Base-by-base conservation (phyloP, 2,888 invertebrate species). In the Dendrolimus pini region DNA sequence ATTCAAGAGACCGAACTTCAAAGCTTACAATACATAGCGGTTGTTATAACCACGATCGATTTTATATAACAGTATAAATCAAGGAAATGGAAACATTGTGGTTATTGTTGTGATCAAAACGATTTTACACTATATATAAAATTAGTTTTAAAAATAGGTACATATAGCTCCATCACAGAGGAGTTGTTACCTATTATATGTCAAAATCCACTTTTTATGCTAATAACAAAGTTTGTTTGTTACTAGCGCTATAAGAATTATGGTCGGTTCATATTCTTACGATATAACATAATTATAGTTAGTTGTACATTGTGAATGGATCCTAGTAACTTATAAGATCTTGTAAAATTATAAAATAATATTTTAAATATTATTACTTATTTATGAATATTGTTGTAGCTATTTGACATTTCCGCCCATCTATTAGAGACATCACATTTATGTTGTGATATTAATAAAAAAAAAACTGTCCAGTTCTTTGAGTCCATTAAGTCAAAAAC, bases 301-400 rank as follows among this genome's bases (percentile, higher is more conserved):
- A 83, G 75, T 68, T 83, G 80, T 84, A 83, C 75, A 83, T 83
- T 80, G 77, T 80, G 80, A 86, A 83, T 77, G 85, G 77, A 85
- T 88, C 87, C 88, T 88, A 88, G 76, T 88, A 87, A 76, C 73
- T 69, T 72, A 67, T 85, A 85, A 83, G 82, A 72, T 78, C 73
- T 75, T 79, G 65, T 78, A 79, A 73, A 73, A 74, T 61, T 62
- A 47, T 54, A 77, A 77, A 74, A 67, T 58, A 77, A 73, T 66
- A 58, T 62, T 62, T 67, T 70, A 67, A 63, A 66, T 69, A 69
- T 74, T 68, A 74, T 75, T 68, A 71, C 62, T 65, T 71, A 73
- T 73, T 73, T 72, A 74, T 78, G 71, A 70, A 68, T 70, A 74
- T 72, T 68, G 67, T 74, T 74, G 66, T 72, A 71, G 65, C 54